A percentile compares a stretch with the other conserved stretches of the same genome.
Evolutionary conservation across 2,797 vertebrate genomes (phyloP).

Genomic region (Argyrosomus regius): DNA sequence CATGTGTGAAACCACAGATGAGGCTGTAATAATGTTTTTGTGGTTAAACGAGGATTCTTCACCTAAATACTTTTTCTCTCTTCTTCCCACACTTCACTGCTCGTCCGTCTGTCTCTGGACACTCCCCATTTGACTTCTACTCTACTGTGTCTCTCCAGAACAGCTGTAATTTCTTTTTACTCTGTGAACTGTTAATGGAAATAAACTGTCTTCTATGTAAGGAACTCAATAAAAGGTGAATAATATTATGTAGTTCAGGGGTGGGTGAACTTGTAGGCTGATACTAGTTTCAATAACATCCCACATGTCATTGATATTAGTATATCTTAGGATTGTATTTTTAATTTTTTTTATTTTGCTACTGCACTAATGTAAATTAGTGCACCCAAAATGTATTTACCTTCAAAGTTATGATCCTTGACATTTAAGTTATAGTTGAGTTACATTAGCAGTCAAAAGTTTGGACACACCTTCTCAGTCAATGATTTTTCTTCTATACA

Average conservation of each 20-base stretch:
- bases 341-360: neutral
- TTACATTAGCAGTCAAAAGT: no score
- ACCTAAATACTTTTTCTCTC: conserved; percentile 11
- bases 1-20: neutral
- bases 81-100: conserved; percentile 17
- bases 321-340: neutral
- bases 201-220: neutral
- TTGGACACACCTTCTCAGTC: no score
- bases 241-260: neutral
- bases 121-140: neutral
- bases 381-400: no score
- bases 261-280: neutral
- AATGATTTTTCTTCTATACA: no score
- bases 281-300: neutral
- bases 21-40: conserved; percentile 6
- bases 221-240: neutral
- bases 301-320: neutral
- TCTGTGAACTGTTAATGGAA: neutral
- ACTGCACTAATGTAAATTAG: no score
- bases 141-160: conserved; percentile 1
- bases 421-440: no score
- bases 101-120: neutral
- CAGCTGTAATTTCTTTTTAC: neutral
- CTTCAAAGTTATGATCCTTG: no score
- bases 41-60: conserved; percentile 9